Evolutionary conservation across 2,888 invertebrate species (phyloP).

Genomic region (Cataglyphis livida): DNA sequence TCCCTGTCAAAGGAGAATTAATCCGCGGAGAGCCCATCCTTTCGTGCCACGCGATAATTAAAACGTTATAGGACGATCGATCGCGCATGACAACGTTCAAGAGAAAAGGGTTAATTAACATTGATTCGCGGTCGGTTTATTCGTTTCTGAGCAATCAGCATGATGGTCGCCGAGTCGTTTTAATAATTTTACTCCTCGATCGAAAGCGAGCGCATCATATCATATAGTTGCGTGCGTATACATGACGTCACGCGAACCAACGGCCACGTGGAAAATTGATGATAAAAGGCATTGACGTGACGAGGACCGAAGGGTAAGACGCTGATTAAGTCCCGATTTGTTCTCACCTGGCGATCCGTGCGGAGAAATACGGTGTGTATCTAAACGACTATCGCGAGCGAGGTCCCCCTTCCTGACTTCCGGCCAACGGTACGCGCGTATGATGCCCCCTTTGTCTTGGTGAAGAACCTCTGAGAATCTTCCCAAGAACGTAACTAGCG

Average conservation of each 20-base stretch:
- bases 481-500: conserved; percentile 82
- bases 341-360: conserved; percentile 67
- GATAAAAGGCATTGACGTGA: not conserved
- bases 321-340: conserved; percentile 61
- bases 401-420: conserved; percentile 74
- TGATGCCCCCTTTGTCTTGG: conserved; percentile 79
- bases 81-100: not conserved
- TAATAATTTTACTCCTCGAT: conserved; percentile 31
- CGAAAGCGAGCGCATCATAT: not conserved
- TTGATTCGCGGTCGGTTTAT: not conserved
- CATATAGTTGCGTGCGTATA: not conserved
- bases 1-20: conserved; percentile 31
- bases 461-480: conserved; percentile 81
- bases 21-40: not conserved
- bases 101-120: conserved; percentile 25
- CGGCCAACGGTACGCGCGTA: conserved; percentile 82
- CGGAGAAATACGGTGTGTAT: conserved; percentile 78
- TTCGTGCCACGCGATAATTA: conserved; percentile 21
- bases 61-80: conserved; percentile 9
- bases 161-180: not conserved
- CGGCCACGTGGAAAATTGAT: not conserved
- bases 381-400: conserved; percentile 77
- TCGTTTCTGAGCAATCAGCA: conserved; percentile 2
- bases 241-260: conserved; percentile 17
- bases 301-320: conserved; percentile 6